Evolutionary conservation across 2,888 invertebrate genomes (phyloP).

Genomic region (Drosophila pegasa): DNA sequence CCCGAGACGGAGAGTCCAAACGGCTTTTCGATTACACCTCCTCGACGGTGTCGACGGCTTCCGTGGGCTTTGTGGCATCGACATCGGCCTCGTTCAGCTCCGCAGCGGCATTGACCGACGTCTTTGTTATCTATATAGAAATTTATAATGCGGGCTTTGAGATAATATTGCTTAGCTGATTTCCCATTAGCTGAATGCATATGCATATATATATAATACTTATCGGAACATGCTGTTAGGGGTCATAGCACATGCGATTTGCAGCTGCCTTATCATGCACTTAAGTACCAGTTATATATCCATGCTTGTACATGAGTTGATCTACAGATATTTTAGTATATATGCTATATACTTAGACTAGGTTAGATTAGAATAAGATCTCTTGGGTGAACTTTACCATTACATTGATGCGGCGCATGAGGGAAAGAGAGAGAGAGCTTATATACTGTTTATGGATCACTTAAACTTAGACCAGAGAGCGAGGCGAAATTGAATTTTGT

Average conservation of each 20-base stretch:
- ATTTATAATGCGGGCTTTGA: slow-evolving; percentile 36
- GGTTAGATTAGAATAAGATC: slow-evolving; percentile 34
- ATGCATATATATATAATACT: no score
- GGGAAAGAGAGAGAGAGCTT: slow-evolving; percentile 33
- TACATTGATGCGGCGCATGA: slow-evolving; percentile 61
- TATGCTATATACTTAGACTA: slow-evolving; percentile 50
- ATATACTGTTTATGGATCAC: slow-evolving; percentile 58
- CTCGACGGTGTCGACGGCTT: slow-evolving; percentile 45
- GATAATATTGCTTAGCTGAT: slow-evolving; percentile 9
- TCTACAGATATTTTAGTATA: slow-evolving; percentile 35
- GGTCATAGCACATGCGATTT: slow-evolving; percentile 42
- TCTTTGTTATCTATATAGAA: slow-evolving; percentile 60
- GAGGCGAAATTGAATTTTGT: slow-evolving; percentile 54
- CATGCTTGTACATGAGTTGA: neutral
- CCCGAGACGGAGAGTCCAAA: slow-evolving; percentile 4
- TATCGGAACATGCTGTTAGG: slow-evolving; percentile 61
- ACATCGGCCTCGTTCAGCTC: slow-evolving; percentile 47
- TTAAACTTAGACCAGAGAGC: slow-evolving; percentile 64
- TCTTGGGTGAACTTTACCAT: slow-evolving; percentile 67
- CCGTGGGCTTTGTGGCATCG: slow-evolving; percentile 30
- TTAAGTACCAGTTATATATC: slow-evolving; percentile 11
- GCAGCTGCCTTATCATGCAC: slow-evolving; percentile 25
- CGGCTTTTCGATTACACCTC: slow-evolving; percentile 17
- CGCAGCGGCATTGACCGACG: slow-evolving; percentile 32
- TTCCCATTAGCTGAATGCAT: slow-evolving; percentile 23